A percentile compares a stretch with the other conserved stretches of the same genome.
Conservation (phyloP, 1,140 invertebrate species). For the Drosophila novamexicana region DNA sequence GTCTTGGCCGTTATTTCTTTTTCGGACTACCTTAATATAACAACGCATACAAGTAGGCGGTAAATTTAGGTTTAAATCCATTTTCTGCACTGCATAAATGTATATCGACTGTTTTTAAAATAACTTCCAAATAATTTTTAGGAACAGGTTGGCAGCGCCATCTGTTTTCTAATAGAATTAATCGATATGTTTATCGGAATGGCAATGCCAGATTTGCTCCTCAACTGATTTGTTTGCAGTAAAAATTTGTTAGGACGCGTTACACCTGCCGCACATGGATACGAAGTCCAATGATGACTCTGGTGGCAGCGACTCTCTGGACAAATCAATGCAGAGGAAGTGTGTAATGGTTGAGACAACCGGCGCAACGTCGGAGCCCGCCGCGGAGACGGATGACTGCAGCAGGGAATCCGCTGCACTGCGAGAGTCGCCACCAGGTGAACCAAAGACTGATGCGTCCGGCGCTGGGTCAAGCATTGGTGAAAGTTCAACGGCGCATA, state of each 20-base stretch:
- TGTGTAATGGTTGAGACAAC: conserved; percentile 75
- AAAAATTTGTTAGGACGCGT: conserved; percentile 41
- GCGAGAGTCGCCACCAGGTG: conserved; percentile 25
- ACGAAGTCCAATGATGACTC: conserved; percentile 77
- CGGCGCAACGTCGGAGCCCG: conserved; percentile 25
- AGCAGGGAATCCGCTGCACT: conserved; percentile 60
- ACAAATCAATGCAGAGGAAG: conserved; percentile 79
- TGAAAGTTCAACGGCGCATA: conserved; percentile 37
- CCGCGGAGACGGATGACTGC: conserved; percentile 53
- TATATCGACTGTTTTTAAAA: not conserved
- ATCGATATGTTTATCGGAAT: conserved; percentile 39
- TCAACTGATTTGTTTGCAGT: conserved; percentile 50
- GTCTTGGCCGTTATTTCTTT: too few species aligned
- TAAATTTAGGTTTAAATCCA: too few species aligned
- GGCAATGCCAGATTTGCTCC: conserved; percentile 37
- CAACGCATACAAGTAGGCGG: too few species aligned
- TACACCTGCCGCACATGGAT: conserved; percentile 64
- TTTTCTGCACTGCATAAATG: too few species aligned
- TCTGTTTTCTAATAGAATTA: not conserved
- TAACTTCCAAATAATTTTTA: not conserved
- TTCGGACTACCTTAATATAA: too few species aligned
- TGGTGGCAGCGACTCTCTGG: conserved; percentile 73
- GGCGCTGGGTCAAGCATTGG: conserved; percentile 10
- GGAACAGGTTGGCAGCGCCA: conserved; percentile 22
- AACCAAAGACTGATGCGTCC: conserved; percentile 27